Conservation (phyloP, 2,888 invertebrate species). For the Gymnosoma rotundatum region DNA sequence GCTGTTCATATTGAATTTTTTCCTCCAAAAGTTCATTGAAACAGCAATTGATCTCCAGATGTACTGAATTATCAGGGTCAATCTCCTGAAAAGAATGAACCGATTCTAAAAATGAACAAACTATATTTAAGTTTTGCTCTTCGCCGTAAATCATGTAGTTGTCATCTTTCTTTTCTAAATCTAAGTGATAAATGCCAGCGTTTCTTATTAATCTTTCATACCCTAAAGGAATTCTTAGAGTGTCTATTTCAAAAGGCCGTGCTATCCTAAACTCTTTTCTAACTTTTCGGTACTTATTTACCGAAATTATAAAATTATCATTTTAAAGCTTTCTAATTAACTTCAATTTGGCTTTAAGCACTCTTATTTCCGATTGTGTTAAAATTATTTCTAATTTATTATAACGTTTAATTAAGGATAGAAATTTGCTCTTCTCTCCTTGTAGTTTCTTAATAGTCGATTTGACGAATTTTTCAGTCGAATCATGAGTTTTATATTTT, state of each 20-base stretch:
- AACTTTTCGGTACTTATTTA: not conserved
- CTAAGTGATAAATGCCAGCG: constrained; percentile 5
- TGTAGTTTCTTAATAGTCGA: too few relatives aligned
- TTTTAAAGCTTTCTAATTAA: constrained; percentile 24
- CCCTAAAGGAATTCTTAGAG: constrained; percentile 23
- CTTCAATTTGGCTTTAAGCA: not conserved
- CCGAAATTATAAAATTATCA: constrained; percentile 9
- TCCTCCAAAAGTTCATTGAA: constrained; percentile 35
- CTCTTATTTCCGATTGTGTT: too few relatives aligned
- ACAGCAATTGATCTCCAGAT: not conserved
- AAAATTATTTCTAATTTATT: too few relatives aligned
- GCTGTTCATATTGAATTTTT: constrained; percentile 18
- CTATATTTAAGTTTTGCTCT: constrained; percentile 28
- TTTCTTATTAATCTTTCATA: constrained; percentile 6
- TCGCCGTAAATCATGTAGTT: constrained; percentile 19
- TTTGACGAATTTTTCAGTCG: too few relatives aligned
- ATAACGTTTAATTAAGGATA: too few relatives aligned
- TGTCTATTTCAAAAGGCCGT: constrained; percentile 12
- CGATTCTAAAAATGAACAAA: constrained; percentile 42
- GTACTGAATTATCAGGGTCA: constrained; percentile 13
- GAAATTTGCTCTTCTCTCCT: too few relatives aligned
- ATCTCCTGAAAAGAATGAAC: constrained; percentile 44
- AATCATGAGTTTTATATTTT: not conserved
- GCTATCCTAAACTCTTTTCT: constrained; percentile 34
- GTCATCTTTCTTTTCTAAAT: constrained; percentile 11